A percentile compares a stretch with the other conserved stretches of the same genome.
phyloP scores from a whole-genome alignment of 2,797 vertebrate genomes.

The Rachycentron canadum region DNA sequence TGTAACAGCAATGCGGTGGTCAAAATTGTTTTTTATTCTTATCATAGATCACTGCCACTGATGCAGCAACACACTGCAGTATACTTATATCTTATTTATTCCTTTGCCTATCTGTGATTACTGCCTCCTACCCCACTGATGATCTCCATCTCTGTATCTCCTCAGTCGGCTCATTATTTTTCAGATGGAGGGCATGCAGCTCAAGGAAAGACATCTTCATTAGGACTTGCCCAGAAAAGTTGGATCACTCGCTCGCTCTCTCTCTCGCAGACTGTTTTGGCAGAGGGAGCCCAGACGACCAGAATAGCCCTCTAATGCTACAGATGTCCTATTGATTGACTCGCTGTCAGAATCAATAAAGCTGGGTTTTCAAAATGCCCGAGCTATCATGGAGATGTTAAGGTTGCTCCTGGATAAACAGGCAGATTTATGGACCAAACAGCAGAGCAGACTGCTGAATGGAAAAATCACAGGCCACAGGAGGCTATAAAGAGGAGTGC shows the following conservation, averaged over 20 bases:
- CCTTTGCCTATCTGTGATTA: conserved; percentile 36
- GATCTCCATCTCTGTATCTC: conserved; percentile 34
- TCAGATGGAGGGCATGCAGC: conserved; percentile 51
- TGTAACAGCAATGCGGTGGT: neutral
- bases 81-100: conserved; percentile 38
- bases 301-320: conserved; percentile 50
- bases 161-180: conserved; percentile 59
- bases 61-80: neutral
- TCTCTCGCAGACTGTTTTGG: conserved; percentile 8
- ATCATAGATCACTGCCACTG: conserved; percentile 25
- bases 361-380: conserved; percentile 50
- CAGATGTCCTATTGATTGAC: conserved; percentile 67
- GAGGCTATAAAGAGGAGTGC: conserved; percentile 25
- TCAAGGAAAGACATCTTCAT: conserved; percentile 61
- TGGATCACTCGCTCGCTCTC: conserved; percentile 11
- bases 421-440: conserved; percentile 51
- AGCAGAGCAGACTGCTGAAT: conserved; percentile 23
- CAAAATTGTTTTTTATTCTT: neutral
- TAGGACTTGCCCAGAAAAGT: conserved; percentile 40
- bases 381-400: conserved; percentile 31
- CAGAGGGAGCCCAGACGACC: conserved; percentile 28
- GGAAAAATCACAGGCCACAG: conserved; percentile 51
- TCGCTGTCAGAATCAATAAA: conserved; percentile 67
- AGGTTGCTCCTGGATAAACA: conserved; percentile 54
- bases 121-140: conserved; percentile 27